Conservation (phyloP, 2,888 invertebrate species). For the Boloria selene region DNA sequence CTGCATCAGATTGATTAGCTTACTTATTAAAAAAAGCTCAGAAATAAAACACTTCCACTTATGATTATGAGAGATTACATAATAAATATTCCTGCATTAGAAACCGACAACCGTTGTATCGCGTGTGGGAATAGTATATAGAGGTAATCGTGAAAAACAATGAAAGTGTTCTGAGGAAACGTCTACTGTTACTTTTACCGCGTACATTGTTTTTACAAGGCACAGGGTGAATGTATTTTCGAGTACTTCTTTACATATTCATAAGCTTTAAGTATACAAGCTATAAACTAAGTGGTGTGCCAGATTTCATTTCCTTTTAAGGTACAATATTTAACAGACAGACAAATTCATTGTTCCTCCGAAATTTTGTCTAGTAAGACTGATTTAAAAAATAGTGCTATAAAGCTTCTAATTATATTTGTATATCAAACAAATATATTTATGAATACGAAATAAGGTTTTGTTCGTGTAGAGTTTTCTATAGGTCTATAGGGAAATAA, state of each 20-base stretch:
- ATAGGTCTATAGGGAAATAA: too few relatives aligned
- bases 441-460: too few relatives aligned
- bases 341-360: too few relatives aligned
- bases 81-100: slow-evolving; percentile 6
- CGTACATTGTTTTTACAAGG: slow-evolving; percentile 8
- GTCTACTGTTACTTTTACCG: slow-evolving; percentile 27
- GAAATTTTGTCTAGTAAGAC: too few relatives aligned
- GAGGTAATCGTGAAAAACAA: slow-evolving; percentile 30
- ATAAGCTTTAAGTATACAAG: slow-evolving; percentile 3
- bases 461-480: too few relatives aligned
- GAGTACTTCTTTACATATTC: slow-evolving; percentile 16
- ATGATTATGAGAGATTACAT: slow-evolving; percentile 9
- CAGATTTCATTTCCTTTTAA: neutral
- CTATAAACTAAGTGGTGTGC: neutral
- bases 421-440: too few relatives aligned
- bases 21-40: too few relatives aligned
- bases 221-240: slow-evolving; percentile 18
- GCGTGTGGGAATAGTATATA: slow-evolving; percentile 30
- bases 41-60: slow-evolving; percentile 11
- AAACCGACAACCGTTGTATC: slow-evolving; percentile 15
- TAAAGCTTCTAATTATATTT: too few relatives aligned
- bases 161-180: slow-evolving; percentile 35
- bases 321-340: neutral
- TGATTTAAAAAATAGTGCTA: too few relatives aligned
- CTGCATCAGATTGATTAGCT: too few relatives aligned